phyloP scores from a whole-genome alignment of 1,140 invertebrate genomes.

The Trachymyrmex septentrionalis region DNA sequence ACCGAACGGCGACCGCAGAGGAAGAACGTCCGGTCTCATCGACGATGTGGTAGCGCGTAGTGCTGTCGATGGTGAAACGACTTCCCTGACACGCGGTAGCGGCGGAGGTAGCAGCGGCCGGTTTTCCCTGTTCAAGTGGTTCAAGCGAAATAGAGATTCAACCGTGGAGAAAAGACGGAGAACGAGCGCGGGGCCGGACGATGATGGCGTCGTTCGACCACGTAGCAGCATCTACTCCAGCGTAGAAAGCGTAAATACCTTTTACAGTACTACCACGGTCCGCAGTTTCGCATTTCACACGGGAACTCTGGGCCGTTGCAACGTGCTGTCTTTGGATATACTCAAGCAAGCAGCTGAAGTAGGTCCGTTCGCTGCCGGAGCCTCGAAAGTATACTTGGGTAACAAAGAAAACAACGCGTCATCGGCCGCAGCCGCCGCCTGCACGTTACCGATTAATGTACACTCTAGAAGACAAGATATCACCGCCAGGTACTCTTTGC shows the following conservation, averaged over 20 bases:
- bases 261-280: slow-evolving; percentile 90
- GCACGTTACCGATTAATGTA: slow-evolving; percentile 76
- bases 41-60: slow-evolving; percentile 60
- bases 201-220: slow-evolving; percentile 15
- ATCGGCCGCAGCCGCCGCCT: slow-evolving; percentile 71
- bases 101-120: slow-evolving; percentile 59
- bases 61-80: slow-evolving; percentile 37
- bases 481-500: slow-evolving; percentile 81
- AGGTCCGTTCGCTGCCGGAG: slow-evolving; percentile 88
- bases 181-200: slow-evolving; percentile 46
- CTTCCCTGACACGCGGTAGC: slow-evolving; percentile 50
- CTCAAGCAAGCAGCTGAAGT: slow-evolving; percentile 84
- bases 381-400: slow-evolving; percentile 77
- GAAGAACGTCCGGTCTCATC: slow-evolving; percentile 60
- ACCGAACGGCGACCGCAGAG: slow-evolving; percentile 67
- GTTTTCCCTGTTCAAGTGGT: slow-evolving; percentile 84
- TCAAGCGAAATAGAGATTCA: slow-evolving; percentile 75
- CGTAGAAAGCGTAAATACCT: slow-evolving; percentile 87
- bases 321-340: slow-evolving; percentile 66
- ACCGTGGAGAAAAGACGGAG: slow-evolving; percentile 68
- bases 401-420: slow-evolving; percentile 68
- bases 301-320: slow-evolving; percentile 71
- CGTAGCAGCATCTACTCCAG: slow-evolving; percentile 82
- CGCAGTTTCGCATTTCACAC: slow-evolving; percentile 90
- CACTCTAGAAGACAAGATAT: slow-evolving; percentile 75